Evolutionary conservation across 2,888 invertebrate species (phyloP).

Genomic region (Bombylius major): DNA sequence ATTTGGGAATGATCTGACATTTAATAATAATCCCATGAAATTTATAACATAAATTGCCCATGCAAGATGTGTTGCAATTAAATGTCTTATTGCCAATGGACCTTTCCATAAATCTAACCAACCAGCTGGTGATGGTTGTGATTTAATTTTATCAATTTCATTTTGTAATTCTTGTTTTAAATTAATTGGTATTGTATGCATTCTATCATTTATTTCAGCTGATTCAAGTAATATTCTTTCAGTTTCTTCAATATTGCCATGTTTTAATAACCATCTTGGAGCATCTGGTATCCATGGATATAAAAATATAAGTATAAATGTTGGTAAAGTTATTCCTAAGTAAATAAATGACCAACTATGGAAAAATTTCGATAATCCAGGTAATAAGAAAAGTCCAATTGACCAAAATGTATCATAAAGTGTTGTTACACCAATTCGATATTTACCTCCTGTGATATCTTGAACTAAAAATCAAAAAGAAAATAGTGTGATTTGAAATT

Average conservation of each 20-base stretch:
- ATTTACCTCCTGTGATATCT: constrained; percentile 35
- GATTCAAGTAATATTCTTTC: constrained; percentile 30
- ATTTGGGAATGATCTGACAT: constrained; percentile 31
- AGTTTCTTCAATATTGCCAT: constrained; percentile 27
- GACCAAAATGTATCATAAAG: constrained; percentile 40
- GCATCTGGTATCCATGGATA: constrained; percentile 38
- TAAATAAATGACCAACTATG: constrained; percentile 36
- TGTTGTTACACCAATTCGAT: constrained; percentile 31
- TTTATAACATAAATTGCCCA: constrained; percentile 33
- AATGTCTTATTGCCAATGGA: constrained; percentile 26
- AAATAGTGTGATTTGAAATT: background rate
- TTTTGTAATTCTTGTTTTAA: constrained; percentile 21
- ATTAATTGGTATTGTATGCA: background rate
- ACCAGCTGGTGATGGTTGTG: constrained; percentile 22
- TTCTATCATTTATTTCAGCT: constrained; percentile 31
- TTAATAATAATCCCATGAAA: constrained; percentile 38
- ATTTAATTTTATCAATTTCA: constrained; percentile 24
- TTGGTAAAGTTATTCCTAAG: constrained; percentile 37
- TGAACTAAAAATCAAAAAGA: constrained; percentile 23
- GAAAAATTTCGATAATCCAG: constrained; percentile 32
- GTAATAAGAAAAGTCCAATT: constrained; percentile 35
- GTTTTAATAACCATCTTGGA: constrained; percentile 36
- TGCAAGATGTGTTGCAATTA: constrained; percentile 32
- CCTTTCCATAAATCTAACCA: constrained; percentile 32
- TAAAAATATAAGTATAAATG: constrained; percentile 29